Evolutionary conservation across 2,888 invertebrate species (phyloP).

Genomic region (Eretmocerus hayati): DNA sequence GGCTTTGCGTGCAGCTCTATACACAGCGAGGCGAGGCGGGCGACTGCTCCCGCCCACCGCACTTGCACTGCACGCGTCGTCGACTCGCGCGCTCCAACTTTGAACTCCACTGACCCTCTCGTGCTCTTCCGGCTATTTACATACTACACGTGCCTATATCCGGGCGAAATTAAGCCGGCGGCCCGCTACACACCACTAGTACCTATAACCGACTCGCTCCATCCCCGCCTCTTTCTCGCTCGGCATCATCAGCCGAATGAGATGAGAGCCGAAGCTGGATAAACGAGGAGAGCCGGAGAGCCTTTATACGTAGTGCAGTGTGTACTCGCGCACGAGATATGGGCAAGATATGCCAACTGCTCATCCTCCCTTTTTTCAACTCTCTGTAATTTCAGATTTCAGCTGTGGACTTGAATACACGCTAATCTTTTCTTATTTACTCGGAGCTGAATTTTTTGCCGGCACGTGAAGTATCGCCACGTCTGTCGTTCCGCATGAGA

Average conservation of each 20-base stretch:
- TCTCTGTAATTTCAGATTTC: neutral
- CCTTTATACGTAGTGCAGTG: neutral
- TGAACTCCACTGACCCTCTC: slow-evolving; percentile 25
- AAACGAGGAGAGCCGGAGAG: no score
- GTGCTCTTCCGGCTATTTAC: slow-evolving; percentile 30
- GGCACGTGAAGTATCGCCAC: no score
- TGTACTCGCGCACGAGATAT: neutral
- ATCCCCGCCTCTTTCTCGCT: neutral
- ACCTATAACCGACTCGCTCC: neutral
- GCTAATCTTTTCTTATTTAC: no score
- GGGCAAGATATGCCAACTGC: neutral
- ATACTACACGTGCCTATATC: slow-evolving; percentile 27
- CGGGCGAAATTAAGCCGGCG: slow-evolving; percentile 29
- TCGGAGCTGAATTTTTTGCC: no score
- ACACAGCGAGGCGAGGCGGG: no score
- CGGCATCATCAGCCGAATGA: neutral
- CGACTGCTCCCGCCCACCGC: no score
- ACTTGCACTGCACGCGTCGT: no score
- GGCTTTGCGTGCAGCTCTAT: no score
- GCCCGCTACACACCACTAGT: no score
- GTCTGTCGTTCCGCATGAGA: no score
- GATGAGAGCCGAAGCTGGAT: neutral
- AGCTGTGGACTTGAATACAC: neutral
- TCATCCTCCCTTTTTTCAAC: neutral
- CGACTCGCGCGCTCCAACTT: slow-evolving; percentile 23